Evolutionary conservation across 2,888 invertebrate genomes (phyloP), one percentile per base, ranked within the genome.

Genomic region (Spisula subtruncata): DNA sequence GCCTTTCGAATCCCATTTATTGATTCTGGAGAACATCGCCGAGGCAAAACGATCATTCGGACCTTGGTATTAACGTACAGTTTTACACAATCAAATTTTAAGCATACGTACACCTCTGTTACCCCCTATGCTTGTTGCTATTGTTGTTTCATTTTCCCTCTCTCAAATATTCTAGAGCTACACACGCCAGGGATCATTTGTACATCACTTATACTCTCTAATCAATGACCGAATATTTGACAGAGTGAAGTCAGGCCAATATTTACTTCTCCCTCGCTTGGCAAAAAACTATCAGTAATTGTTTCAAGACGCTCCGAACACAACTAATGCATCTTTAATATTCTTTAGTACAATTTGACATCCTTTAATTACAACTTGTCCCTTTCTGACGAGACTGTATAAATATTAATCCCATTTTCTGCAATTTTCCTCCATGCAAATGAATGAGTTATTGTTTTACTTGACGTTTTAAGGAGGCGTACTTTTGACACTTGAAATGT

Each of bases 321-420:
- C 35, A 56, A 56, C 86, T 87, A 87, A 87, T 87, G 83, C 87
- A 87, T 87, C 83, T 87, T 87, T 87, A 87, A 83, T 87, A 83
- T 75, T 87, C 87, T 87, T 83, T 75, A 79, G 82, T 48, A 25
- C 79, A 16, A 54, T 54, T 79, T 87, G 87, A 79, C 87, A 75
- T 83, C 54, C 83, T 83, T 83, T 87, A 87, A 87, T 83, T 87
- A 75, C 82, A 83, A 51, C 41, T 75, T 75, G 32, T 41, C 75
- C 51, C 32, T 51, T 87, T 79, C 56, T 87, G 87, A 87, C 87
- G 75, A 35, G 25, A 46, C 75, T 83, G 48, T 84, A 35, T 35
- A 87, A 87, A 87, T 75, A 87, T 83, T 83, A 87, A 87, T 87
- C 56, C 82, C 83, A 83, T 83, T 87, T 87, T 71, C 83, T 75